phyloP scores from a whole-genome alignment of 2,113 vertebrate species.

The Microcebus ravelobensis region DNA sequence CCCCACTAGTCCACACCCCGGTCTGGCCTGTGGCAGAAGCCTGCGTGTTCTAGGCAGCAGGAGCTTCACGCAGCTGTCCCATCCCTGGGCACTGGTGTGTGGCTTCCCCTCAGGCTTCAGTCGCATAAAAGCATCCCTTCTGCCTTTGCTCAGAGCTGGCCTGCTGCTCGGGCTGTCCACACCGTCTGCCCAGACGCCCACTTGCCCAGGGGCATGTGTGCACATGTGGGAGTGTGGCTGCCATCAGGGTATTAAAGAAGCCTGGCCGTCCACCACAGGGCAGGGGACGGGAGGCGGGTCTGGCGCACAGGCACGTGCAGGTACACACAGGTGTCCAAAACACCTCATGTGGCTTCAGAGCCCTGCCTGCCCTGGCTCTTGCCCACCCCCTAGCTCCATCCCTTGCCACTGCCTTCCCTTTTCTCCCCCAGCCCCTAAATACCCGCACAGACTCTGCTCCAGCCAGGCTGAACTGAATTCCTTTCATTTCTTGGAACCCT shows the following conservation, averaged over 20 bases:
- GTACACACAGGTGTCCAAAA: too few relatives aligned
- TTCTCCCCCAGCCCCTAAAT: neutral
- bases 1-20: neutral
- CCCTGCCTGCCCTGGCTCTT: neutral
- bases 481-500: neutral
- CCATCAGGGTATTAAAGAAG: neutral
- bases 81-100: neutral
- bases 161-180: neutral
- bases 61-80: neutral
- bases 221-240: rapidly evolving
- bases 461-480: neutral
- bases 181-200: too few relatives aligned
- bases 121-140: neutral
- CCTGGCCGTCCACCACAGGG: too few relatives aligned
- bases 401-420: neutral
- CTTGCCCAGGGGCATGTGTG: neutral
- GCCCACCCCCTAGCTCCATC: neutral
- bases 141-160: neutral
- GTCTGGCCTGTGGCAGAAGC: neutral
- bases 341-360: neutral
- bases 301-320: neutral
- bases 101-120: neutral
- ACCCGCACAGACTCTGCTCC: neutral
- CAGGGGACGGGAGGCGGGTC: neutral
- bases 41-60: neutral